phyloP scores from a whole-genome alignment of 2,113 vertebrate species.

The Setophaga petechia region DNA sequence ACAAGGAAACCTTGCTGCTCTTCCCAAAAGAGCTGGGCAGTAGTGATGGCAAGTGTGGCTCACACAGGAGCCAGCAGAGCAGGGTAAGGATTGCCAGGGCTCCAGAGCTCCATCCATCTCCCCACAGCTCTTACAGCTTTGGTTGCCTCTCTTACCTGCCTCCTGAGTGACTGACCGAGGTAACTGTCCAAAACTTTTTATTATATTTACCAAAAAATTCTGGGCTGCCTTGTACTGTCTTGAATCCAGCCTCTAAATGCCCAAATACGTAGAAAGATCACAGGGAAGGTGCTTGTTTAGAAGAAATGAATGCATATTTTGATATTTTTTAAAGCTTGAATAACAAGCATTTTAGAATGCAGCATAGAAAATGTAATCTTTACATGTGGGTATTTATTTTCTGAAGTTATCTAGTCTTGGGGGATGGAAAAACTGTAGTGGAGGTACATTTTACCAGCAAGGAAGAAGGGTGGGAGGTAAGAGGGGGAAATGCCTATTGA shows the following conservation, averaged over 20 bases:
- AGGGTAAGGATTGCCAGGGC: not conserved
- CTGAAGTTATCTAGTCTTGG: not conserved
- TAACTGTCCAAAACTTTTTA: not conserved
- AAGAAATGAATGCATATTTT: not conserved
- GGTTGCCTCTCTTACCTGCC: not conserved
- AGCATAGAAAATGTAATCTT: not conserved
- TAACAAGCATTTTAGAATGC: not conserved
- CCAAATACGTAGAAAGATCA: not conserved
- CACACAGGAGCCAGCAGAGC: not conserved
- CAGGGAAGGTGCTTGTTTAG: not conserved
- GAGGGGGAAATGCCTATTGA: not conserved
- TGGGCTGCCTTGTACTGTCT: not conserved
- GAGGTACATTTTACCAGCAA: not conserved
- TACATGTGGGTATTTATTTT: not conserved
- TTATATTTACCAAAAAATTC: not conserved
- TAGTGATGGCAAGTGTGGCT: not conserved
- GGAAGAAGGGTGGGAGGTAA: not conserved
- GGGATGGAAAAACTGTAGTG: not conserved
- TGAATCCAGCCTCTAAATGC: not conserved
- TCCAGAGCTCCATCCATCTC: not conserved
- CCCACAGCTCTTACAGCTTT: rapidly evolving
- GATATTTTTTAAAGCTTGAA: not conserved
- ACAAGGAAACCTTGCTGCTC: not conserved
- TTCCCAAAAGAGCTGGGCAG: not conserved
- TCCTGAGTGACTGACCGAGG: not conserved